These are phyloP conservation scores for Pachyseris speciosa DNA, from an alignment of 64 coral and sea anemone species.

Conservation along the genomic window DNA sequence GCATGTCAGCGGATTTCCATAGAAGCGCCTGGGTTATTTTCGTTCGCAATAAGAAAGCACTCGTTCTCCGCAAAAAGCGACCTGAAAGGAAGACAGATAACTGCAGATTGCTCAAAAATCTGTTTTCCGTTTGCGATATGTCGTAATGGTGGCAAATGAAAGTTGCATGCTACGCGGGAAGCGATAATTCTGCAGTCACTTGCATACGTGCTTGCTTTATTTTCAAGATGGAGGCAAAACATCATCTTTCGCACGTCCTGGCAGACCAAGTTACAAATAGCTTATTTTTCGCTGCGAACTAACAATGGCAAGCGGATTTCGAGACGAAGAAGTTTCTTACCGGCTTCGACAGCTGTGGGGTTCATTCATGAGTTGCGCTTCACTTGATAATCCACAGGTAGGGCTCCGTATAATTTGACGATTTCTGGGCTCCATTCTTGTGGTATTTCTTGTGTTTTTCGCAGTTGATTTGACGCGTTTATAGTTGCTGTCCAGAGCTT, in stretches of 20 bases:
- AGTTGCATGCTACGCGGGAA: neutral
- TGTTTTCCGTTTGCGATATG: neutral
- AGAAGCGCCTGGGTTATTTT: neutral
- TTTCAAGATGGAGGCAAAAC: neutral
- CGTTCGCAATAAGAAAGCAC: neutral
- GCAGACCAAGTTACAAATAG: neutral
- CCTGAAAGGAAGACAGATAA: neutral
- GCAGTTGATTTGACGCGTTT: neutral
- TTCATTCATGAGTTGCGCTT: neutral
- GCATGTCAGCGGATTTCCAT: neutral
- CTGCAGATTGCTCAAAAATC: neutral
- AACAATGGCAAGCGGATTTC: neutral
- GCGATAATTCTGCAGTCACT: neutral
- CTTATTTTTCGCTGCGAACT: neutral
- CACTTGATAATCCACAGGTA: constrained; percentile 7
- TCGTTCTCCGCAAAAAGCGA: neutral
- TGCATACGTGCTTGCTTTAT: neutral
- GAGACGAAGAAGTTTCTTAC: neutral
- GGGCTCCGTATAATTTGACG: neutral
- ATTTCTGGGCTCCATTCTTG: neutral
- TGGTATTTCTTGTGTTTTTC: neutral
- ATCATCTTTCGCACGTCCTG: neutral
- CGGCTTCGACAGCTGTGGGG: constrained; percentile 8
- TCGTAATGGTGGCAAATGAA: neutral
- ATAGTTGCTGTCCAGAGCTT: too few relatives aligned